Base-by-base conservation (phyloP, 1,140 invertebrate species). In the Trachelipus rathkii region DNA sequence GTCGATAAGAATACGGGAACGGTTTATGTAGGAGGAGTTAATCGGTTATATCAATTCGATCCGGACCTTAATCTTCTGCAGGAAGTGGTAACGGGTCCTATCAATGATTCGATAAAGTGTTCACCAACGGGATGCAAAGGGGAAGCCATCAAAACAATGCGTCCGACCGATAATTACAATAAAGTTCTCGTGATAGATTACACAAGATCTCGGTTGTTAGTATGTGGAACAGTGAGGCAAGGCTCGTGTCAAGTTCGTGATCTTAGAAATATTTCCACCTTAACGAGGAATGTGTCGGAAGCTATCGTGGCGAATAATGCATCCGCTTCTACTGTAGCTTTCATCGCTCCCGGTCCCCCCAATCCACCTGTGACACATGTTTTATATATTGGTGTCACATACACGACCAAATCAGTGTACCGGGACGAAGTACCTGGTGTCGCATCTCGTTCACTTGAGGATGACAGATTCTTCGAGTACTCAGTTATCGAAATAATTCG, bases 161-260 rank as follows among this genome's bases (percentile, higher is more conserved):
- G 93, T 84, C 91, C 92, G 6, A 95, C 92, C 11, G 92, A 97
- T 86, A 98, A 96, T 86, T 91, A 93, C 79, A 98, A 97, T 87
- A 99, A 98, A 86, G 95, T 94, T 46, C 87, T 99, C 78, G 91
- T 98, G 50, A 95, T 98, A 79, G 95, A 98, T 87, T 94, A 96
- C 83, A 91, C 91, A 8, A 92, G 93, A 73, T 92, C 93, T 21
- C 87, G 92, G 60, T 87, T 99, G n/a, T 96, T 99, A 79, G 90
- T 91, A 7, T 99, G 97, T 86, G 95, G 95, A 11, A 95, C 92
- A 80, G 86, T 98, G 44, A 94, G 93, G 81, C 89, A 94, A 85
- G 96, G 96, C 11, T 90, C 92, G 80, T 99, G 96, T 85, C 91
- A 91, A 2, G 94, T 97, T 50, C 89, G 93, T 44, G 91, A 93